Evolutionary conservation across 2,113 vertebrate species (phyloP).

Genomic region (Caracal caracal): DNA sequence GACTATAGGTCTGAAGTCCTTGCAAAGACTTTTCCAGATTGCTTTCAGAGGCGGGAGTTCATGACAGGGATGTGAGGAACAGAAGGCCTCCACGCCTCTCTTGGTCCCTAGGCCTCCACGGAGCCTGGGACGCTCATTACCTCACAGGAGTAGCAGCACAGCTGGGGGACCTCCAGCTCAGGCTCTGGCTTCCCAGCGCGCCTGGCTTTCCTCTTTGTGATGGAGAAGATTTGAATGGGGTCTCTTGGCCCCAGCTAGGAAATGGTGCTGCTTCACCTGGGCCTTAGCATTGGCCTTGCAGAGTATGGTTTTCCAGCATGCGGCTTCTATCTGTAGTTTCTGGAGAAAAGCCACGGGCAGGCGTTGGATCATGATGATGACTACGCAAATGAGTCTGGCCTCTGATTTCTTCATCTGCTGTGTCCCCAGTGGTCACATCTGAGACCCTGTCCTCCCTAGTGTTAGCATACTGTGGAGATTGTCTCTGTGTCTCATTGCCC

Average conservation of each 20-base stretch:
- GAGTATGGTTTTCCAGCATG: neutral
- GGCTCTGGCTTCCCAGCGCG: neutral
- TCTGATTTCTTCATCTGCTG: neutral
- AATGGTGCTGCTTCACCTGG: neutral
- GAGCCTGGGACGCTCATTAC: neutral
- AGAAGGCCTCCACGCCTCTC: neutral
- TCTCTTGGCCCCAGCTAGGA: neutral
- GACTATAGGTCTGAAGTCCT: neutral
- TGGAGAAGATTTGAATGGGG: neutral
- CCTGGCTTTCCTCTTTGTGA: neutral
- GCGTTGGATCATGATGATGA: neutral
- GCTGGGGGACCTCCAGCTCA: neutral
- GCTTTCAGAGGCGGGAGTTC: neutral
- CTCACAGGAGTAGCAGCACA: neutral
- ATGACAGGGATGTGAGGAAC: neutral
- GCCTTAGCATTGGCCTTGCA: neutral
- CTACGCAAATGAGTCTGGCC: neutral
- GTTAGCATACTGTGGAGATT: neutral
- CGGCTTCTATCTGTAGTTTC: neutral
- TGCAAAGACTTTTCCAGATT: neutral
- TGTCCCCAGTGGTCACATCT: neutral
- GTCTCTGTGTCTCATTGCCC: neutral
- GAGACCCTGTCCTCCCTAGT: neutral
- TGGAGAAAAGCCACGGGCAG: neutral
- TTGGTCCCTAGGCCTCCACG: neutral